phyloP scores from a whole-genome alignment of 1,140 invertebrate genomes.

The Hetaerina americana region DNA sequence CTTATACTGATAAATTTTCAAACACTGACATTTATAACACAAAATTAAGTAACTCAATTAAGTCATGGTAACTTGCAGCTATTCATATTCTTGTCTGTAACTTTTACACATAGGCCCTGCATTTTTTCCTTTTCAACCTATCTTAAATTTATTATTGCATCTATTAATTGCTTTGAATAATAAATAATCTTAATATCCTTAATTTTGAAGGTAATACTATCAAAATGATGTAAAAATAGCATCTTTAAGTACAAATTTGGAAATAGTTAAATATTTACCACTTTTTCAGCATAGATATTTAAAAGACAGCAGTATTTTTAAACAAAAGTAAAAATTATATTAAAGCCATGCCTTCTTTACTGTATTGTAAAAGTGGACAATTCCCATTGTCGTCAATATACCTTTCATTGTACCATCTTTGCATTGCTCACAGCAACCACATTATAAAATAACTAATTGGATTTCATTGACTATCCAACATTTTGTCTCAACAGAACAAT shows the following conservation, averaged over 20 bases:
- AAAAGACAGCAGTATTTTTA: background rate
- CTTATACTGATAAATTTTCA: too few species aligned
- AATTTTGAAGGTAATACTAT: background rate
- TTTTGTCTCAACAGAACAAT: background rate
- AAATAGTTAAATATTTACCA: background rate
- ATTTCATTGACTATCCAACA: background rate
- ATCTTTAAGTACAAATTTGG: background rate
- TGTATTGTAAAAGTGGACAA: background rate
- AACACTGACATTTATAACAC: too few species aligned
- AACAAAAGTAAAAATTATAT: slow-evolving; percentile 1
- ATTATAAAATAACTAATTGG: background rate
- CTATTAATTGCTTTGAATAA: background rate
- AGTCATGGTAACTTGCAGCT: background rate
- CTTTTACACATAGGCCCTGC: background rate
- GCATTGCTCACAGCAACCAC: background rate
- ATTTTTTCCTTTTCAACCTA: background rate
- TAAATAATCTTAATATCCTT: background rate
- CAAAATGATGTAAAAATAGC: background rate
- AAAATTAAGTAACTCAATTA: too few species aligned
- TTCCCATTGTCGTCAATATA: background rate
- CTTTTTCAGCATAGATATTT: background rate
- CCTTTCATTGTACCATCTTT: background rate
- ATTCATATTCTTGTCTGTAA: background rate
- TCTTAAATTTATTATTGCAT: background rate
- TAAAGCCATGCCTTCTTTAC: background rate